A percentile compares a stretch with the other conserved stretches of the same genome.
Evolutionary conservation across 2,888 invertebrate genomes (phyloP).

Genomic region (Eilema caniola): DNA sequence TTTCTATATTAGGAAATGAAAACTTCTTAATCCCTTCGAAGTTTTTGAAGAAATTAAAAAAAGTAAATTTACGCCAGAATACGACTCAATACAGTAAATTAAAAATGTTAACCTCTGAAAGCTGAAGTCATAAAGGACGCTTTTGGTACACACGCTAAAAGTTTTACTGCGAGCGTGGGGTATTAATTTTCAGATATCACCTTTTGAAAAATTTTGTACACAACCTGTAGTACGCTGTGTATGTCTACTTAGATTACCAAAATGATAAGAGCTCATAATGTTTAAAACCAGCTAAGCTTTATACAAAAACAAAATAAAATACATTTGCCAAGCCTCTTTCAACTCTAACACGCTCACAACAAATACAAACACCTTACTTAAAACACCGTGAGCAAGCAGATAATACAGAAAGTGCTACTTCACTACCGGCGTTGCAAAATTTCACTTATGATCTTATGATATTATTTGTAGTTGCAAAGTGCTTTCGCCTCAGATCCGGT

Average conservation of each 20-base stretch:
- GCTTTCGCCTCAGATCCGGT: slow-evolving; percentile 1
- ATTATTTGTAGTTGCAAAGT: slow-evolving; percentile 11
- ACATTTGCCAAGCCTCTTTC: background rate
- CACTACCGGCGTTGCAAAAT: background rate
- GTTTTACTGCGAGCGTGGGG: no score
- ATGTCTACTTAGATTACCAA: no score
- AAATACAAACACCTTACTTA: background rate
- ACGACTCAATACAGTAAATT: background rate
- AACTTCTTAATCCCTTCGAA: no score
- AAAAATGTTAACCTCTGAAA: background rate
- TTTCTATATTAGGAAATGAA: no score
- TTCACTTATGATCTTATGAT: background rate
- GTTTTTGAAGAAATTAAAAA: no score
- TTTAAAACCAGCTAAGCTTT: no score
- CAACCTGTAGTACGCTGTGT: no score
- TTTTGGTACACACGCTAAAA: background rate
- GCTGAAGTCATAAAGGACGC: background rate
- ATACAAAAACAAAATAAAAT: no score
- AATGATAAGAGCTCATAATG: no score
- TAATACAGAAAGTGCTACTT: background rate
- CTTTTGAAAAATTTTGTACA: no score
- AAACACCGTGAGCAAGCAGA: background rate
- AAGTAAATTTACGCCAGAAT: no score
- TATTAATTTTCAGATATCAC: no score
- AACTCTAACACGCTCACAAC: background rate